Evolutionary conservation across 2,888 invertebrate species (phyloP), one percentile per base, ranked within the genome.

Genomic region (Phymatocera aterrima): DNA sequence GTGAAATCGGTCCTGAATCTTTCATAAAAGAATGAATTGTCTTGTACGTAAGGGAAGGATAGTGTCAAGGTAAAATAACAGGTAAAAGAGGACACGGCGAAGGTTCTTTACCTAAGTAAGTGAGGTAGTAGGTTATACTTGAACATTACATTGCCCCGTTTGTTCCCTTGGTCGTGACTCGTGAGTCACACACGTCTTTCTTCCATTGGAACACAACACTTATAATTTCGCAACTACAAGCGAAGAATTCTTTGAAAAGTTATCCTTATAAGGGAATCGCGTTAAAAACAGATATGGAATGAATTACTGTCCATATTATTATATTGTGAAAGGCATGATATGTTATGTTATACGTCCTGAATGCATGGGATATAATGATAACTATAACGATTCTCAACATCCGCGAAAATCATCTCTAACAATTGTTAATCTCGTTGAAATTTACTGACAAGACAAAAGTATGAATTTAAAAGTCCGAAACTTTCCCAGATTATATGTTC

Each of bases 31-130:
- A 37, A 37, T 37, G 34, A 64, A 37, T 37, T 18, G 61, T 37
- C 43, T 68, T 37, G 18, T 15, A 46, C 2, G 18, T 3, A 61
- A 80, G 77, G 70, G 70, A 83, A 80, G 77, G 83, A 82, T 83
- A 83, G 83, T 83, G 83, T 83, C 83, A 83, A 83, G 83, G 83
- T 75, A 77, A n/a, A n/a, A 77, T 74, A 79, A 78, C 79, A 70
- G 80, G 8, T 51, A 72, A 72, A 72, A 31, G 31, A 72, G 72
- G 31, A 51, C 72, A 80, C 79, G 81, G 82, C 81, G 83, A 84
- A 83, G 83, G 83, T 80, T 80, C 57, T 74, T 51, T 51, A 10
- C 34, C 77, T 61, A 81, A 80, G 81, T 61, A 79, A 83, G 81
- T 68, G 28, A 65, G 78, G 79, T 75, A 54, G 74, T 77, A 40